Evolutionary conservation across 1,140 invertebrate genomes (phyloP), one percentile per base, ranked within the genome.

Genomic region (Cherax quadricarinatus): DNA sequence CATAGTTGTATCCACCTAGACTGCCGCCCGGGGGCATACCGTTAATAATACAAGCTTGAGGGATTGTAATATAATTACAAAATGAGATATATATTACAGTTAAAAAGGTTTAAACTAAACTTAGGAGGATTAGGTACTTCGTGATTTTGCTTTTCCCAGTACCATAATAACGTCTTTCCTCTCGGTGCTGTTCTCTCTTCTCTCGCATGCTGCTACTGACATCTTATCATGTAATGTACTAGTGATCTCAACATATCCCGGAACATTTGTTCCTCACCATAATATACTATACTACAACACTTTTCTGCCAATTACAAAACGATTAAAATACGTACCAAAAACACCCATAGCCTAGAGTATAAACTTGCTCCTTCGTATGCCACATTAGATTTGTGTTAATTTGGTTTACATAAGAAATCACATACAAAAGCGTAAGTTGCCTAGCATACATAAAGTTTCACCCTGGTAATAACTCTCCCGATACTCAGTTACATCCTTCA

Each of bases 391-490:
- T 66, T 66, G 16, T 5, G 62, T 66, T 21, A 66, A 66, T 21
- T 66, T 5, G 21, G 53, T 14, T 4, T 21, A 66, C 18, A 66
- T 18, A 66, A 5, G 14, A 66, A 66, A 66, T 66, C 62, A 18
- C 62, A 79, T 49, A 79, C 24, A 79, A 79, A 79, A 79, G 78
- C 78, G 7, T 48, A 14, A 48, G 48, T 79, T 48, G 12, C 12
- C 48, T 78, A 79, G 30, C 78, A 79, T 41, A 78, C 21, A 79
- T 79, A 79, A 66, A 66, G 62, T 66, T 66, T 66, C 62, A 66
- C 62, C 62, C 21, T 66, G 62, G 5, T 66, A 21, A 66, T 16
- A 66, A 21, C 62, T 66, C 18, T 66, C 18, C 21, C 21, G 62
- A 18, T 18, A 66, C 62, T 18, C 62, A 57, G 62, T 66, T 18